Evolutionary conservation across 1,140 invertebrate species (phyloP).

Genomic region (Aphelenchoides fujianensis): DNA sequence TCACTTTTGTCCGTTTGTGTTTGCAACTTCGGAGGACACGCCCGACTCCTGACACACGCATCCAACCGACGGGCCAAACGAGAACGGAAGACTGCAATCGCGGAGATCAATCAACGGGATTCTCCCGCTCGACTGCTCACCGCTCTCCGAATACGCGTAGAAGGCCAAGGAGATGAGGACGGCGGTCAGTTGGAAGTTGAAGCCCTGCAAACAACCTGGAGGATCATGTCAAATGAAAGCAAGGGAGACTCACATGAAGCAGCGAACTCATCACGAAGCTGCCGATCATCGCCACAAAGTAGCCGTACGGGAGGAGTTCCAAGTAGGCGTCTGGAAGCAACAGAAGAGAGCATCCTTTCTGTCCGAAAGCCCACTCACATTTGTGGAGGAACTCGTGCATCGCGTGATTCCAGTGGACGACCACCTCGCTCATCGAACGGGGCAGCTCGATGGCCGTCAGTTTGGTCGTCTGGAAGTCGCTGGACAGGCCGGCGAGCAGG

Average conservation of each 20-base stretch:
- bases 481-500: slow-evolving; percentile 17
- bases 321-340: slow-evolving; percentile 35
- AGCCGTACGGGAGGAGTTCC: neutral
- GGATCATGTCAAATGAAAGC: neutral
- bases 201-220: slow-evolving; percentile 28
- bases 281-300: slow-evolving; percentile 22
- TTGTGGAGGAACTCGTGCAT: slow-evolving; percentile 46
- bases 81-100: slow-evolving; percentile 32
- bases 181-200: slow-evolving; percentile 37
- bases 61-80: slow-evolving; percentile 10
- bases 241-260: slow-evolving; percentile 36
- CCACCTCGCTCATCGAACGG: slow-evolving; percentile 35
- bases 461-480: slow-evolving; percentile 15
- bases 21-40: slow-evolving; percentile 10
- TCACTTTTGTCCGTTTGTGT: slow-evolving; percentile 4
- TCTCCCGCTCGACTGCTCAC: slow-evolving; percentile 10
- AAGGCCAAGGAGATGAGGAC: slow-evolving; percentile 39
- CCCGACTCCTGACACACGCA: slow-evolving; percentile 20
- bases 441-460: slow-evolving; percentile 37
- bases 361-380: slow-evolving; percentile 25
- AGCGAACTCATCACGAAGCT: slow-evolving; percentile 32
- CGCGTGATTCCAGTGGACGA: slow-evolving; percentile 36
- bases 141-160: slow-evolving; percentile 30
- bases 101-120: too few relatives aligned
- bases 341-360: neutral